phyloP scores from a whole-genome alignment of 2,113 vertebrate genomes.

The Forbesichthys papilliferus region DNA sequence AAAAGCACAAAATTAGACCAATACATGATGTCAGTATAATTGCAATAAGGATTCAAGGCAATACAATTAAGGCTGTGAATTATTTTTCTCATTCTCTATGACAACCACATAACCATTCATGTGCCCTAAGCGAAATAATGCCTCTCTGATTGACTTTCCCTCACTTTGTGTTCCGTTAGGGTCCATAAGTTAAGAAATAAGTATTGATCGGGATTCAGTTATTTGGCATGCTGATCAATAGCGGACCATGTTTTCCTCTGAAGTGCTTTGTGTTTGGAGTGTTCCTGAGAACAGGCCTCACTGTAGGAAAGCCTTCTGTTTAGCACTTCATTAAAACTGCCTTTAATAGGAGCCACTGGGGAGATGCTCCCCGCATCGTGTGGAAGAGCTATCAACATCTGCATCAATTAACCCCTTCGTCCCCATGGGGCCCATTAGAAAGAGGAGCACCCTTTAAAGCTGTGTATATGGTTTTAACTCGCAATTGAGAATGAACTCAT shows the following conservation, averaged over 20 bases:
- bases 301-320: slow-evolving; percentile 78
- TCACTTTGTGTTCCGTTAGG: slow-evolving; percentile 60
- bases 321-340: slow-evolving; percentile 91
- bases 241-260: slow-evolving; percentile 61
- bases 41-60: slow-evolving; percentile 16
- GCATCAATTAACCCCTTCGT: slow-evolving; percentile 88
- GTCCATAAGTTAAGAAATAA: slow-evolving; percentile 71
- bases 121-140: slow-evolving; percentile 37
- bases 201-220: slow-evolving; percentile 67
- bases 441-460: slow-evolving; percentile 84
- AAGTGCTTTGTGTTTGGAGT: slow-evolving; percentile 65
- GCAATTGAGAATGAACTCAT: slow-evolving; percentile 77
- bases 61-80: slow-evolving; percentile 23
- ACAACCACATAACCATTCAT: slow-evolving; percentile 26
- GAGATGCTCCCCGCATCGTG: slow-evolving; percentile 78
- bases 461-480: slow-evolving; percentile 82
- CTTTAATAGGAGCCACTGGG: slow-evolving; percentile 86
- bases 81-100: slow-evolving; percentile 22
- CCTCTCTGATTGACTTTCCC: slow-evolving; percentile 68
- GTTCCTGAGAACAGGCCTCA: slow-evolving; percentile 67
- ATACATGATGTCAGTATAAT: slow-evolving; percentile 6
- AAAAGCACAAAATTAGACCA: neutral
- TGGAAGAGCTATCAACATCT: slow-evolving; percentile 89
- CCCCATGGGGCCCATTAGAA: slow-evolving; percentile 84
- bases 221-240: slow-evolving; percentile 77